These are phyloP conservation scores for Nephotettix cincticeps DNA, from an alignment of 1,140 invertebrate species.

Conservation along the genomic window DNA sequence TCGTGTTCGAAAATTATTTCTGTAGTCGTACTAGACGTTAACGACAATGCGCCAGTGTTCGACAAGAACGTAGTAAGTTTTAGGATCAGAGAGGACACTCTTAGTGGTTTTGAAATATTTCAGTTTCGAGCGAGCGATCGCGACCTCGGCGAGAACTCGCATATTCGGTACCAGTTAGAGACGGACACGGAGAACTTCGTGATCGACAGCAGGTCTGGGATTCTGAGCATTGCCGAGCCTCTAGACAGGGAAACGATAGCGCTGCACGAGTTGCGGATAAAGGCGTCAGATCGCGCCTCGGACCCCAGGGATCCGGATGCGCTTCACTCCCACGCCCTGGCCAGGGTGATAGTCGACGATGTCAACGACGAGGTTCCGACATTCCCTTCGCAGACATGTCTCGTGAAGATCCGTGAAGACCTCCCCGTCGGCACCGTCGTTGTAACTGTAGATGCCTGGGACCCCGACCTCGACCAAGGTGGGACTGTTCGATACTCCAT, in stretches of 20 bases:
- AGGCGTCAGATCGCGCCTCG: constrained; percentile 76
- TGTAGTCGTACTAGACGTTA: constrained; percentile 77
- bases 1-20: constrained; percentile 69
- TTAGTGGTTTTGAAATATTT: constrained; percentile 79
- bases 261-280: constrained; percentile 77
- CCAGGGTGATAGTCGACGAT: constrained; percentile 79
- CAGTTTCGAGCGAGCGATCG: constrained; percentile 81
- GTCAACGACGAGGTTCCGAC: constrained; percentile 88
- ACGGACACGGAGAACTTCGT: constrained; percentile 81
- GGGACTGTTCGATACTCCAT: constrained; percentile 74
- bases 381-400: constrained; percentile 71
- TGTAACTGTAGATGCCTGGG: constrained; percentile 78
- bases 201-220: constrained; percentile 74
- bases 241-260: constrained; percentile 83
- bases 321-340: constrained; percentile 71
- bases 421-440: constrained; percentile 83
- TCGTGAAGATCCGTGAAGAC: constrained; percentile 86
- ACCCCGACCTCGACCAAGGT: constrained; percentile 79
- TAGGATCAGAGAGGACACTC: constrained; percentile 76
- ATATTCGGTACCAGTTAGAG: constrained; percentile 72
- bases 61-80: constrained; percentile 79
- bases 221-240: constrained; percentile 67
- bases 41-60: constrained; percentile 84
- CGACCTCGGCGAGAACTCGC: constrained; percentile 78
- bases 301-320: constrained; percentile 49